Percentiles rank a stretch among this genome's conserved stretches.
Evolutionary conservation across 2,888 invertebrate species (phyloP).

Genomic region (Eilema sororculum): DNA sequence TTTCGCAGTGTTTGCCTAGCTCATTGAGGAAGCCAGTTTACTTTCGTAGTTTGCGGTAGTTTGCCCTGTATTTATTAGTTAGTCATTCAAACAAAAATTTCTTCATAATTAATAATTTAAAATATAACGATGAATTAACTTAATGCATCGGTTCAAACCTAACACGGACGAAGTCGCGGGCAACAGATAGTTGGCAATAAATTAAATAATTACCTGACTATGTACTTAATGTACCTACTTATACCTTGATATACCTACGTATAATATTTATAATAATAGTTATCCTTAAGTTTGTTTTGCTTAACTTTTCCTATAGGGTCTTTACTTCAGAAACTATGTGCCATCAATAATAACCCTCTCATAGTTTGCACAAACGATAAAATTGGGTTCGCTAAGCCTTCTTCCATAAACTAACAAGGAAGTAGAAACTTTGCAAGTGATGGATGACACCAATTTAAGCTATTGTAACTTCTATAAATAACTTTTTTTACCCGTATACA

Average conservation of each 20-base stretch:
- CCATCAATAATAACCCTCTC: background rate
- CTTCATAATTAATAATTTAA: too few relatives aligned
- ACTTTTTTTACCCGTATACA: background rate
- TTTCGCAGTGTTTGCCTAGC: too few relatives aligned
- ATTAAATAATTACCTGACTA: background rate
- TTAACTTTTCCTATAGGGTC: background rate
- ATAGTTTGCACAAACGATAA: background rate
- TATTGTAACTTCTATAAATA: background rate
- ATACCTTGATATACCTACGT: too few relatives aligned
- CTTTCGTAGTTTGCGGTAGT: too few relatives aligned
- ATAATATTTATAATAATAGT: background rate
- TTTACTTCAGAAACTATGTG: conserved; percentile 6
- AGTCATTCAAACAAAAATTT: too few relatives aligned
- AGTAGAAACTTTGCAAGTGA: conserved; percentile 3
- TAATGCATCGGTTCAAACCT: too few relatives aligned
- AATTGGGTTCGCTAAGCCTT: background rate
- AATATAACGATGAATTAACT: too few relatives aligned
- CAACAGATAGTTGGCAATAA: too few relatives aligned
- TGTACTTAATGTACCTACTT: too few relatives aligned
- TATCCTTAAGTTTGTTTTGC: background rate
- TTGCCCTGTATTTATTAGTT: too few relatives aligned
- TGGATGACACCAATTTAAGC: conserved; percentile 3
- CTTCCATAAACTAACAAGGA: background rate
- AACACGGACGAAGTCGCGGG: too few relatives aligned
- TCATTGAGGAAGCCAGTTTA: too few relatives aligned